Base-by-base conservation (phyloP, 2,888 invertebrate genomes). In the Drosophila ezoana region DNA sequence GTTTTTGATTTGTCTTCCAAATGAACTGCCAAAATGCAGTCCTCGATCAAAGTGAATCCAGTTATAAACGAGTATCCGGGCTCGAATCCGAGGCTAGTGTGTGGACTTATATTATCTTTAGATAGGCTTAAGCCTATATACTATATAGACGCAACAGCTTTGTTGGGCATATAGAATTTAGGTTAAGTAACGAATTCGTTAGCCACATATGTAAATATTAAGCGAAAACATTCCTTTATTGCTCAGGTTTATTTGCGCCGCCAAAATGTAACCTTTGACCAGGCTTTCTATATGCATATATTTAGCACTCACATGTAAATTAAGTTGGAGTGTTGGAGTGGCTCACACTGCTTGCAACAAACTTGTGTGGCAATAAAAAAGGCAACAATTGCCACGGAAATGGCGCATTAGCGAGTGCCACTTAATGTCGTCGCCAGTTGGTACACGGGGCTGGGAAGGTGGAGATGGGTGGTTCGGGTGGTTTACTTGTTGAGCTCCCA, bases 371-470 rank as follows among this genome's bases (percentile, higher is more conserved):
- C 81, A 72, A 83, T 83, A 86, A 86, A 81, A 76, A 64, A 37
- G 49, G 49, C 57, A 66, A 65, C 62, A 71, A 76, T 44, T 84
- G 71, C 72, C 81, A 78, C 87, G 82, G 82, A 82, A 82, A 79
- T 87, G 79, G 72, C 82, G 79, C 85, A 82, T 82, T 82, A 82
- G 87, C 79, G 84, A 62, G 59, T 69, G 84, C 82, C 82, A 82
- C 87, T 82, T 86, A 77, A 82, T 76, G 73, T 71, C 53, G 62
- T 52, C 62, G 67, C 13, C 13, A 13, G 49, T 73, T 53, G 67
- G 49, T 59, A 45, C 45, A 47, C 54, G 23, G n/a, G 33, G 3
- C 0, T n/a, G 10, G 4, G 33, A 11, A 2, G 6, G 8, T 1
- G 32, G 8, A 1, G 32, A 4, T 9, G 14, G 10, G n/a, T 14